Conservation (phyloP, 2,888 invertebrate genomes). For the Polymixis flavicincta region DNA sequence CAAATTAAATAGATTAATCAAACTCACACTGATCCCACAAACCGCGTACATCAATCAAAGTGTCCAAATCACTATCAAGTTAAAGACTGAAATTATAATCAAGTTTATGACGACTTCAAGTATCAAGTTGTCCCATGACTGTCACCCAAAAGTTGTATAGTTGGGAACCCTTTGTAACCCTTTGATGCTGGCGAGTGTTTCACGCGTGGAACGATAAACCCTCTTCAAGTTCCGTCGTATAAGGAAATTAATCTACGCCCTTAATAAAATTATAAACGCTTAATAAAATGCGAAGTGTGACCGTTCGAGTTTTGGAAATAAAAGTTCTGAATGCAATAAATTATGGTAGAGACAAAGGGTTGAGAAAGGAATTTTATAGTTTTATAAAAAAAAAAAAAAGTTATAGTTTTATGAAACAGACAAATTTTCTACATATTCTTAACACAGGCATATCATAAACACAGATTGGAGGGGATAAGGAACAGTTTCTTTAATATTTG, state of each 20-base stretch:
- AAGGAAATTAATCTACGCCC: slow-evolving; percentile 60
- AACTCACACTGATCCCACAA: background rate
- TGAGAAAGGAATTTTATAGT: slow-evolving; percentile 9
- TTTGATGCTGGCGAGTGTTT: slow-evolving; percentile 51
- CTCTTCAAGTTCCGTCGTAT: slow-evolving; percentile 59
- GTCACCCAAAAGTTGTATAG: slow-evolving; percentile 54
- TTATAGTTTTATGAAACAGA: too few relatives aligned
- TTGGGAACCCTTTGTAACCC: slow-evolving; percentile 47
- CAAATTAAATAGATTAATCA: background rate
- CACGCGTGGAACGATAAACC: slow-evolving; percentile 57
- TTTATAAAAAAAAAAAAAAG: too few relatives aligned
- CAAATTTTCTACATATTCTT: too few relatives aligned
- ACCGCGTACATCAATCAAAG: slow-evolving; percentile 28
- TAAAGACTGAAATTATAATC: slow-evolving; percentile 49
- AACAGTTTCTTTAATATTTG: too few relatives aligned
- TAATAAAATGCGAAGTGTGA: slow-evolving; percentile 49
- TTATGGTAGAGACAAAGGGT: slow-evolving; percentile 6
- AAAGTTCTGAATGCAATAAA: slow-evolving; percentile 29
- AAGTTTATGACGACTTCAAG: slow-evolving; percentile 53
- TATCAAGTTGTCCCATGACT: slow-evolving; percentile 55
- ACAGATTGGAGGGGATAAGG: too few relatives aligned
- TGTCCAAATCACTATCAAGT: slow-evolving; percentile 41
- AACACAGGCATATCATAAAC: too few relatives aligned
- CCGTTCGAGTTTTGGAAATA: slow-evolving; percentile 37
- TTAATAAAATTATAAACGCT: slow-evolving; percentile 59